Evolutionary conservation across 92 coral and sea anemone genomes (phyloP).

Genomic region (Chrysogorgia sp.): DNA sequence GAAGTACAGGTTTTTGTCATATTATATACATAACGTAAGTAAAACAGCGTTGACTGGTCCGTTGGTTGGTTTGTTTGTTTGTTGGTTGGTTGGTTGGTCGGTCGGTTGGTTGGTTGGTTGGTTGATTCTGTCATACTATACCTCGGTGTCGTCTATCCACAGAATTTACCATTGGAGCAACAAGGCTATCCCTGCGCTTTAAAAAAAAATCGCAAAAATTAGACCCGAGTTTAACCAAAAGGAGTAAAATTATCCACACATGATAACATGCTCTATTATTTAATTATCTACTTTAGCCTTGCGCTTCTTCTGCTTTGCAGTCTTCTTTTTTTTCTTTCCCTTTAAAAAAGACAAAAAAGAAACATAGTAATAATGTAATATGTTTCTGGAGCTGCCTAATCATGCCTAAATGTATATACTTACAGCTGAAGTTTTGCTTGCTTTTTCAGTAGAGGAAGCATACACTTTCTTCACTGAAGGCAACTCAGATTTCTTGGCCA

Average conservation of each 20-base stretch:
- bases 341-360: not conserved
- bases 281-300: slow-evolving; percentile 3
- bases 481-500: slow-evolving; percentile 64
- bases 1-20: no score
- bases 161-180: not conserved
- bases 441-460: not conserved
- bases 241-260: no score
- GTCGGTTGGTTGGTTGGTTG: no score
- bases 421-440: slow-evolving; percentile 38
- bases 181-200: not conserved
- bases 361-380: not conserved
- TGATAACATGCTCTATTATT: no score
- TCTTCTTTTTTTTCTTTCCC: slow-evolving; percentile 48
- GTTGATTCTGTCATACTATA: not conserved
- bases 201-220: not conserved
- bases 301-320: slow-evolving; percentile 46
- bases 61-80: no score
- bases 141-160: not conserved
- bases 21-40: no score
- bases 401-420: no score
- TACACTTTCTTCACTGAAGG: slow-evolving; percentile 75
- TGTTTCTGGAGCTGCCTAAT: no score
- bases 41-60: no score
- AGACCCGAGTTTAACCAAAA: no score
- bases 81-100: no score